Percentiles rank a stretch among this genome's conserved stretches.
Conservation (phyloP, 2,888 invertebrate species). For the Neoascia interrupta region DNA sequence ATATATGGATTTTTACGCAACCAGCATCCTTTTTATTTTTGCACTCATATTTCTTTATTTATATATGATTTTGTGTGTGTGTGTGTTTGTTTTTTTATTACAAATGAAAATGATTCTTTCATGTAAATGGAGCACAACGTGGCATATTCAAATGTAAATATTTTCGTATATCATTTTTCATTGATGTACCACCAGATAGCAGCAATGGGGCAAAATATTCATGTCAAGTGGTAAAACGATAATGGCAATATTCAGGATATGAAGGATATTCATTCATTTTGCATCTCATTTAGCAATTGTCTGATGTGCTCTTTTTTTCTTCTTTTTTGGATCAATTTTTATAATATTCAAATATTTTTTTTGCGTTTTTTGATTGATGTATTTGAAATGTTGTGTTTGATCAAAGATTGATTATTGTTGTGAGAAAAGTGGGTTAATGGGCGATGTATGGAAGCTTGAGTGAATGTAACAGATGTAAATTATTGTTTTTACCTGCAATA, state of each 20-base stretch:
- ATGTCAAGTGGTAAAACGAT: slow-evolving; percentile 6
- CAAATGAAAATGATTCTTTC: slow-evolving; percentile 7
- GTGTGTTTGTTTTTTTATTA: no score
- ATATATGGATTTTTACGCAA: slow-evolving; percentile 24
- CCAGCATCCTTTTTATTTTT: slow-evolving; percentile 20
- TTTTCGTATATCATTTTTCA: neutral
- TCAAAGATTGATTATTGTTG: no score
- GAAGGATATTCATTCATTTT: slow-evolving; percentile 23
- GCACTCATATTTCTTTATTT: slow-evolving; percentile 89
- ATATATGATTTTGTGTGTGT: slow-evolving; percentile 96
- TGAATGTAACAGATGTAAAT: no score
- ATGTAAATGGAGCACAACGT: slow-evolving; percentile 12
- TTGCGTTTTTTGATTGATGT: no score
- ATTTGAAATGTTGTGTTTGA: no score
- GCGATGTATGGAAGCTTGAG: no score
- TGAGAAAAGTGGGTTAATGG: no score
- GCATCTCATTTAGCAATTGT: slow-evolving; percentile 42
- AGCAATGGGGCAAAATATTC: slow-evolving; percentile 9
- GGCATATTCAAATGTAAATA: slow-evolving; percentile 23
- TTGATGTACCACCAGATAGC: neutral
- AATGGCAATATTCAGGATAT: slow-evolving; percentile 3
- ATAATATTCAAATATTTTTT: no score
- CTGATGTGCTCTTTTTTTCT: no score
- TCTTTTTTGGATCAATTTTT: no score
- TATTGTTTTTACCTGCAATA: no score